Conservation (phyloP, 2,113 vertebrate genomes). For the Anthoscopus minutus region DNA sequence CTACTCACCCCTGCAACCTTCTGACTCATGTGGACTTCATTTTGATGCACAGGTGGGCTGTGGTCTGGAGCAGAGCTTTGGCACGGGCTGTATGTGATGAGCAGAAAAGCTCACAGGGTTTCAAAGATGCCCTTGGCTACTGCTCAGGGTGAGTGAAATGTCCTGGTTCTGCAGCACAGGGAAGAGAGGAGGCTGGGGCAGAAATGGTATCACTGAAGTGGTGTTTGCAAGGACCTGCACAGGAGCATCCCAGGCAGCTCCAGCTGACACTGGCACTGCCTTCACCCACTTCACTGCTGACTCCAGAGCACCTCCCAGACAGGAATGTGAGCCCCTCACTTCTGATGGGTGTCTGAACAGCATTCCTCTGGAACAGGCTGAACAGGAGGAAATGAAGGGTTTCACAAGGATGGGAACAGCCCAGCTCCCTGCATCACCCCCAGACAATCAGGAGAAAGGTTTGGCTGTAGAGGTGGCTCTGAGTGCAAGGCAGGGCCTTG, state of each 20-base stretch:
- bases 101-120: not conserved
- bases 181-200: not conserved
- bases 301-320: not conserved
- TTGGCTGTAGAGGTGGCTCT: not conserved
- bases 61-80: not conserved
- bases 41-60: not conserved
- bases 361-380: not conserved
- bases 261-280: not conserved
- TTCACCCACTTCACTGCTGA: not conserved
- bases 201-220: not conserved
- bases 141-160: not conserved
- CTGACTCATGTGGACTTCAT: not conserved
- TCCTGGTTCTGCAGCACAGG: rapidly evolving
- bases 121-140: not conserved
- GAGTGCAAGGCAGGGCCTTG: not conserved
- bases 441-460: not conserved
- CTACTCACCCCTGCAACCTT: not conserved
- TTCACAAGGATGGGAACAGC: not conserved
- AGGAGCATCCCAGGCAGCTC: not conserved
- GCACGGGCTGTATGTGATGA: rapidly evolving
- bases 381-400: not conserved
- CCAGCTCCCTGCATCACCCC: not conserved
- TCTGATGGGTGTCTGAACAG: not conserved
- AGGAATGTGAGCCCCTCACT: not conserved
- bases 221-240: not conserved